phyloP scores from a whole-genome alignment of 2,888 invertebrate species.

The Callyntrura guangdongensis region DNA sequence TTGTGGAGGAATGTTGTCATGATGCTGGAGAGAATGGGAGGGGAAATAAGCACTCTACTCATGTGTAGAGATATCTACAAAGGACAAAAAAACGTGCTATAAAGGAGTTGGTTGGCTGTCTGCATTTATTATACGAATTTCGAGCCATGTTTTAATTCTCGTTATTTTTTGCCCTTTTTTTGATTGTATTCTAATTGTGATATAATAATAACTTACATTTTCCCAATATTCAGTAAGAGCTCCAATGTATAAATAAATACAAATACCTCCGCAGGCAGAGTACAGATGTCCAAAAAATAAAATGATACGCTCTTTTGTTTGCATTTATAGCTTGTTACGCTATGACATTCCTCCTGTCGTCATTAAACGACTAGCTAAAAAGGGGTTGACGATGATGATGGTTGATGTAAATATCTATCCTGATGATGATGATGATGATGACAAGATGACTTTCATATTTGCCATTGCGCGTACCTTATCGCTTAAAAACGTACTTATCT shows the following conservation, averaged over 20 bases:
- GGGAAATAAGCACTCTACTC: background rate
- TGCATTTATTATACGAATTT: background rate
- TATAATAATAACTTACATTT: constrained; percentile 49
- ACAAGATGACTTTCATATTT: constrained; percentile 29
- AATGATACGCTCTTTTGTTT: constrained; percentile 38
- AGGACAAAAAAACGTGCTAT: background rate
- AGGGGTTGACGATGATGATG: constrained; percentile 11
- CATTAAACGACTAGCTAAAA: constrained; percentile 27
- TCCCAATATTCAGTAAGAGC: background rate
- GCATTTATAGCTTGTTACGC: constrained; percentile 67
- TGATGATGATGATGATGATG: constrained; percentile 8
- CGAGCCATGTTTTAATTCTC: background rate
- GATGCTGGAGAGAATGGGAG: constrained; percentile 13
- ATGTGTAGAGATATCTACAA: constrained; percentile 1
- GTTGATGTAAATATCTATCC: background rate
- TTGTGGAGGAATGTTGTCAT: constrained; percentile 13
- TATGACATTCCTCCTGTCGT: constrained; percentile 74
- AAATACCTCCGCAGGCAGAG: constrained; percentile 44
- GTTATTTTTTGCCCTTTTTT: background rate
- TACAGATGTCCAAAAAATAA: constrained; percentile 32
- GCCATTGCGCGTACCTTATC: constrained; percentile 34
- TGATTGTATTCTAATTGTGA: constrained; percentile 69
- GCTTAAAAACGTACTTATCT: constrained; percentile 41
- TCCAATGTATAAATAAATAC: background rate
- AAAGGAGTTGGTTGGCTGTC: background rate